Evolutionary conservation across 2,113 vertebrate genomes (phyloP), one percentile per base, ranked within the genome.

Genomic region (Peromyscus leucopus): DNA sequence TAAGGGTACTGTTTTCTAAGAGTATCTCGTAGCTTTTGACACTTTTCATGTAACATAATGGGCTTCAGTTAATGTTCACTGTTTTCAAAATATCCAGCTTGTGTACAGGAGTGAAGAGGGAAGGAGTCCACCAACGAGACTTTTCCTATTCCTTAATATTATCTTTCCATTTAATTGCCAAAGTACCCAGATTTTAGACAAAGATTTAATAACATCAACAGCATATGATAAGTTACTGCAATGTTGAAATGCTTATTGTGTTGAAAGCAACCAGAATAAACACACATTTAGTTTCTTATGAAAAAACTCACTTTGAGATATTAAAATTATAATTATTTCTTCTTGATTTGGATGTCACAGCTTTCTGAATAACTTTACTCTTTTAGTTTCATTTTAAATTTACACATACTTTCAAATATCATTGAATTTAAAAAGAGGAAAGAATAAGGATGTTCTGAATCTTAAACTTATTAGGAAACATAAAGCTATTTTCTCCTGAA

Each of bases 381-480:
- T 83, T 93, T 83, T 51, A 7, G 5, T 75, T 94, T 85, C n/a
- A 24, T 92, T 97, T 92, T 69, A 85, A 95, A 88, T 8, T 65
- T 71, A 82, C 13, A 88, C 84, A 85, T 87, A 61, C 84, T 76
- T 87, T 92, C 42, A 55, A 93, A 19, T 21, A 48, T 3, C 63
- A 92, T 84, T 3, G 48, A 79, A 84, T 92, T 74, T 90, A 65
- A 93, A 94, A 28, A 26, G 3, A 48, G 36, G 80, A 19, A 55
- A 75, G 87, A 69, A 84, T 51, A 83, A 22, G 86, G 80, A 26
- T 24, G 91, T 84, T 55, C 12, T 80, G 69, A 80, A 39, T 15
- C 36, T 95, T 96, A 94, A 95, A 69, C 5, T 67, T 96, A 87
- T 51, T 67, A 67, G 65, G 90, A 94, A 92, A 59, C 61, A 71